Conservation (phyloP, 2,888 invertebrate genomes). For the Callimorpha dominula region DNA sequence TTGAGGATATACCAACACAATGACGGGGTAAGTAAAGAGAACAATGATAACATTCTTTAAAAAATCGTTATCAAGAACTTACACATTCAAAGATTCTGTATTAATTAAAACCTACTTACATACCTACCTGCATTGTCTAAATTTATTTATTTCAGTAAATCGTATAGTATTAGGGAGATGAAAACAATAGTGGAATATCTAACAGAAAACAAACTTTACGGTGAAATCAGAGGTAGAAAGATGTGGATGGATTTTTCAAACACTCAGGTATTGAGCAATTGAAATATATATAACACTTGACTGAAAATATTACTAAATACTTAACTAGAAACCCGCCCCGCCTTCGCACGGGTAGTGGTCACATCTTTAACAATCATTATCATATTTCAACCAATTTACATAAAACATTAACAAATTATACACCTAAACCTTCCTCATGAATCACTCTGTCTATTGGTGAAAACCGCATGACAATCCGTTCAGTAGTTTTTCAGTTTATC, state of each 20-base stretch:
- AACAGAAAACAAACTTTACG: slow-evolving; percentile 65
- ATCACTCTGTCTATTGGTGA: too few relatives aligned
- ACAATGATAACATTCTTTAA: neutral
- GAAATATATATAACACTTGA: neutral
- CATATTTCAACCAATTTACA: too few relatives aligned
- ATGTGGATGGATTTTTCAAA: slow-evolving; percentile 80
- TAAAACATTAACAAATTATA: too few relatives aligned
- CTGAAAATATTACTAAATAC: neutral
- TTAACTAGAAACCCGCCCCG: neutral
- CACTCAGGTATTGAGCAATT: slow-evolving; percentile 61
- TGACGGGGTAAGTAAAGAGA: slow-evolving; percentile 69
- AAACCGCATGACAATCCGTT: too few relatives aligned
- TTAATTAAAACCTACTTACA: neutral
- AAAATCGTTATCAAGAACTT: neutral
- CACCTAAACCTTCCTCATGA: too few relatives aligned
- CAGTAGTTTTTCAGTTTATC: too few relatives aligned
- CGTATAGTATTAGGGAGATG: slow-evolving; percentile 78
- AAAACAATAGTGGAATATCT: slow-evolving; percentile 78
- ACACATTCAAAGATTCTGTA: neutral
- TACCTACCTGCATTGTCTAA: neutral
- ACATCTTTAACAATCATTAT: too few relatives aligned
- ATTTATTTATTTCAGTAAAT: slow-evolving; percentile 63
- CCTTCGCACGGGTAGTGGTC: too few relatives aligned
- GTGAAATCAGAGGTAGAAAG: slow-evolving; percentile 73
- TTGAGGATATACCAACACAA: slow-evolving; percentile 51